Evolutionary conservation across 2,113 vertebrate genomes (phyloP), one percentile per base, ranked within the genome.

Genomic region (Penelope pileata): DNA sequence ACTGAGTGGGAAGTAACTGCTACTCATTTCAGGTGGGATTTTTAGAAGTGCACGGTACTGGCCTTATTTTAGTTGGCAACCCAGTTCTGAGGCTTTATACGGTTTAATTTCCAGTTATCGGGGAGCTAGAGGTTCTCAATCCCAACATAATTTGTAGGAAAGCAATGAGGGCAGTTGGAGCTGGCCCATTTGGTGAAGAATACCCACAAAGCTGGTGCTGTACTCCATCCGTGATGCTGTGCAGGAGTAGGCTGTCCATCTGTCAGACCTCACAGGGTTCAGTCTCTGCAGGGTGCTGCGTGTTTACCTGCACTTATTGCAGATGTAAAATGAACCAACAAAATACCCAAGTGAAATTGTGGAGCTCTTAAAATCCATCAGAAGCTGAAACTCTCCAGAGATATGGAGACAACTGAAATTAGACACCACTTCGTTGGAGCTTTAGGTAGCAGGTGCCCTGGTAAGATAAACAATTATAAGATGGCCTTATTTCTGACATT

Each of bases 151-250:
- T 64, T 48, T 38, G 12, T 30, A 6, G 16, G 27, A 83, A 27
- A 21, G 15, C 1, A 1, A 9, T 9, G 22, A 16, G 16, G 11
- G 30, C 80, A 5, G 6, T 24, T 0, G 0, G 54, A 22, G 15
- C 4, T 47, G 40, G 32, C 19, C 38, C 47, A 14, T 66, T 30
- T 16, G 18, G 16, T 45, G 54, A 38, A 5, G 14, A 32, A 27
- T 64, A 27, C n/a, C 32, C 9, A 9, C 54, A 59, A 24, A 43
- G 32, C 9, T 43, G 42, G 30, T 45, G 63, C 21, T 23, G 27
- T 1, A 0, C 15, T 45, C 15, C 70, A 47, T 47, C 12, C 1
- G 2, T 0, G 0, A 27, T 12, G 7, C 36, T 30, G 54, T 34
- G 64, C 77, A 36, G 47, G 21, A 53, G 36, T 26, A 23, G 68